Percentiles rank a stretch among this genome's conserved stretches.
Evolutionary conservation across 2,113 vertebrate genomes (phyloP).

Genomic region (Leuciscus idus): DNA sequence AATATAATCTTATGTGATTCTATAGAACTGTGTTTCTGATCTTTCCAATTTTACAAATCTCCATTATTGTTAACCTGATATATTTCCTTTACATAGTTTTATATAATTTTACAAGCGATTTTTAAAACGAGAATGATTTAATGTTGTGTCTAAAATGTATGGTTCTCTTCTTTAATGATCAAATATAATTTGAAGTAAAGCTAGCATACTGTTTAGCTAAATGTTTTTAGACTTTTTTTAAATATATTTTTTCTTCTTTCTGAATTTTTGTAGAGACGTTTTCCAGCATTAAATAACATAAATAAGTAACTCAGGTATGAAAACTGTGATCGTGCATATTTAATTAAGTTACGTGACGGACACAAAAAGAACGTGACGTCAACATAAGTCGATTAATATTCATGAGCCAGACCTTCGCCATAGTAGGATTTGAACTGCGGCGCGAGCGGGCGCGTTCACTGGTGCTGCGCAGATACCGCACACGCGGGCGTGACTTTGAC

Average conservation of each 20-base stretch:
- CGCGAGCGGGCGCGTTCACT: neutral
- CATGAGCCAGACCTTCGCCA: neutral
- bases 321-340: neutral
- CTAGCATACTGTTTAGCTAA: neutral
- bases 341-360: neutral
- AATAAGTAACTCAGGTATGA: neutral
- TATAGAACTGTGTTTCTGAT: too few species aligned
- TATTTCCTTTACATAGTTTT: neutral
- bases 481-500: constrained; percentile 30
- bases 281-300: neutral
- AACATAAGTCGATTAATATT: neutral
- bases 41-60: too few species aligned
- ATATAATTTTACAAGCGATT: neutral
- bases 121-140: neutral
- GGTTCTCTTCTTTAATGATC: neutral
- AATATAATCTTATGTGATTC: too few species aligned
- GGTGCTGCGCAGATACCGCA: constrained; percentile 28
- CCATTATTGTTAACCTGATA: neutral
- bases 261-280: neutral
- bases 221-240: too few species aligned
- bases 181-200: too few species aligned
- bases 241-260: neutral
- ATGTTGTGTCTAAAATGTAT: neutral
- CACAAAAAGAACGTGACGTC: neutral
- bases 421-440: constrained; percentile 29